Conservation (phyloP, 2,888 invertebrate species). For the Nephrocerus scutellatus region DNA sequence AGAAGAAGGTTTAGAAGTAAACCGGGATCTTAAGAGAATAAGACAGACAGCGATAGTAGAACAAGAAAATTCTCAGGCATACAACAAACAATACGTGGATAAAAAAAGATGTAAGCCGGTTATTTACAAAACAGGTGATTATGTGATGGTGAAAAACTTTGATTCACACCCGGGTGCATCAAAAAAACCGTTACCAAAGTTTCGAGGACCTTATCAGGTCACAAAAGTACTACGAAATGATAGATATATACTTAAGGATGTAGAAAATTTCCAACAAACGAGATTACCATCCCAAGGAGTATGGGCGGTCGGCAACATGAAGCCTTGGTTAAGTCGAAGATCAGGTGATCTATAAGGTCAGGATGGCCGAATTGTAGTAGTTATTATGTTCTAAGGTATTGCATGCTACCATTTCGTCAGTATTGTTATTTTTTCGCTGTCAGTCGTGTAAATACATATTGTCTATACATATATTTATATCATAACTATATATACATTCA, state of each 20-base stretch:
- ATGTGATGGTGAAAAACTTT: conserved; percentile 26
- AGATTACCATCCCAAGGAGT: conserved; percentile 19
- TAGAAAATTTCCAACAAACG: conserved; percentile 22
- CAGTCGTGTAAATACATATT: too few relatives aligned
- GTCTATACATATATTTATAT: too few relatives aligned
- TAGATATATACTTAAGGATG: conserved; percentile 22
- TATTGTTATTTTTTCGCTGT: too few relatives aligned
- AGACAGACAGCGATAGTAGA: not conserved
- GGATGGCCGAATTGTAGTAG: too few relatives aligned
- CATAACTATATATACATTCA: too few relatives aligned
- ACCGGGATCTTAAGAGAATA: conserved; percentile 1
- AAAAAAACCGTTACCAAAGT: conserved; percentile 27
- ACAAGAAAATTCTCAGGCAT: conserved; percentile 1
- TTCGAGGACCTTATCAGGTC: conserved; percentile 25
- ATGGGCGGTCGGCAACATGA: not conserved
- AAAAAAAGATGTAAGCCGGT: conserved; percentile 9
- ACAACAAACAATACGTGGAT: conserved; percentile 8
- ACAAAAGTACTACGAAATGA: conserved; percentile 21
- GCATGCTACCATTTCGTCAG: too few relatives aligned
- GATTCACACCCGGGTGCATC: conserved; percentile 22
- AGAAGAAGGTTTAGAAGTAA: not conserved
- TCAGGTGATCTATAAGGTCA: too few relatives aligned
- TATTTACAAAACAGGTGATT: conserved; percentile 19
- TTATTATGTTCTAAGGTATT: too few relatives aligned
- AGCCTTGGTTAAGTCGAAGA: too few relatives aligned